These are phyloP conservation scores for Trissolcus japonicus DNA, from an alignment of 2,888 invertebrate genomes.

Conservation along the genomic window DNA sequence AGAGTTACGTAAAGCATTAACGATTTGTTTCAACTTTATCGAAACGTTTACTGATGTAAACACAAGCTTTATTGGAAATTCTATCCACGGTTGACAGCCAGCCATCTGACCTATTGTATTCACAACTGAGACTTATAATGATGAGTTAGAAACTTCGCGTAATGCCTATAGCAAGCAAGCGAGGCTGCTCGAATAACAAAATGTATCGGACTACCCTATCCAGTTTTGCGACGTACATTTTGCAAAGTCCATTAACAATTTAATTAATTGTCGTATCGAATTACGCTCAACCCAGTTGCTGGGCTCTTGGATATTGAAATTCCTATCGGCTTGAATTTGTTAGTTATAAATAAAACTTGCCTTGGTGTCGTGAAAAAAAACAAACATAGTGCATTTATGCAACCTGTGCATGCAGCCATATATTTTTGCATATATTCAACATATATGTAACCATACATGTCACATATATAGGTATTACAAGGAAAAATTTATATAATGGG, in stretches of 20 bases:
- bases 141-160: conserved; percentile 14
- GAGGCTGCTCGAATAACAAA: conserved; percentile 7
- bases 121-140: conserved; percentile 1
- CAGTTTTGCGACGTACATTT: background rate
- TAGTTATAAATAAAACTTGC: too few relatives aligned
- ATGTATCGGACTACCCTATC: conserved; percentile 1
- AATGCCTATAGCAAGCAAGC: background rate
- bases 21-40: conserved; percentile 17
- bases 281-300: conserved; percentile 1
- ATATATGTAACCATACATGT: too few relatives aligned
- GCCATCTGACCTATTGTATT: conserved; percentile 1
- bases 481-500: too few relatives aligned
- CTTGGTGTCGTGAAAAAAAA: too few relatives aligned
- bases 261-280: conserved; percentile 1
- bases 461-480: too few relatives aligned
- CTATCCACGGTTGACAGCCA: conserved; percentile 1
- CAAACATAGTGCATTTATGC: too few relatives aligned
- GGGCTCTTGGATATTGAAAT: background rate
- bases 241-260: conserved; percentile 2
- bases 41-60: conserved; percentile 18
- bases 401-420: too few relatives aligned
- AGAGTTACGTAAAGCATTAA: conserved; percentile 4
- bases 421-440: too few relatives aligned
- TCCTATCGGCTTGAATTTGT: too few relatives aligned
- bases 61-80: conserved; percentile 24